Evolutionary conservation across 1,140 invertebrate species (phyloP).

Genomic region (Physella acuta): DNA sequence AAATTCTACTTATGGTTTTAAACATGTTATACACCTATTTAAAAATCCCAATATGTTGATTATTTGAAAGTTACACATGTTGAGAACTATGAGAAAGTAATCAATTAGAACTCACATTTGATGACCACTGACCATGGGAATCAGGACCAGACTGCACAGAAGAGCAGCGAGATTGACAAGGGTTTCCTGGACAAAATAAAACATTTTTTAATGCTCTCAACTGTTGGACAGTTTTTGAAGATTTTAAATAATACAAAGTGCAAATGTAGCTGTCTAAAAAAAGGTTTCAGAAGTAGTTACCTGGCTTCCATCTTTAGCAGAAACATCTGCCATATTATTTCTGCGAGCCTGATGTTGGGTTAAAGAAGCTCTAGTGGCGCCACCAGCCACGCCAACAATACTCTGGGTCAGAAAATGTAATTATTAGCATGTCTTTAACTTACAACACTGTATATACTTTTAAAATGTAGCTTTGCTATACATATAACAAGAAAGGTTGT

Average conservation of each 20-base stretch:
- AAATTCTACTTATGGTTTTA: neutral
- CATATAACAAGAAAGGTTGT: too few species aligned
- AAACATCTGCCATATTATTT: conserved; percentile 89
- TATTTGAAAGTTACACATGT: neutral
- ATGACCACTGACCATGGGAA: conserved; percentile 68
- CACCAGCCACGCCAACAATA: conserved; percentile 82
- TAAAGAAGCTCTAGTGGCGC: conserved; percentile 86
- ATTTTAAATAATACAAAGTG: too few species aligned
- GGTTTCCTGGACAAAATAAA: conserved; percentile 83
- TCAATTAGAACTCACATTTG: conserved; percentile 44
- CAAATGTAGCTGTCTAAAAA: too few species aligned
- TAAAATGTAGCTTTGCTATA: too few species aligned
- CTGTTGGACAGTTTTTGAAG: too few species aligned
- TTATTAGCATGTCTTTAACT: too few species aligned
- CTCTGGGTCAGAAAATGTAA: conserved; percentile 71
- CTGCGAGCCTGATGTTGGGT: conserved; percentile 85
- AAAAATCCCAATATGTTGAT: neutral
- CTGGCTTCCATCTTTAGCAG: conserved; percentile 94
- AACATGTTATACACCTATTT: too few species aligned
- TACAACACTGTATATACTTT: too few species aligned
- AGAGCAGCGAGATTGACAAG: conserved; percentile 87
- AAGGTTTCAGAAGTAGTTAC: too few species aligned
- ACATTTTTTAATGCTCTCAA: too few species aligned
- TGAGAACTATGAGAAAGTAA: too few species aligned
- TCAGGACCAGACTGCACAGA: conserved; percentile 71